Evolutionary conservation across 2,888 invertebrate genomes (phyloP).

Genomic region (Schrankia costaestrigalis): DNA sequence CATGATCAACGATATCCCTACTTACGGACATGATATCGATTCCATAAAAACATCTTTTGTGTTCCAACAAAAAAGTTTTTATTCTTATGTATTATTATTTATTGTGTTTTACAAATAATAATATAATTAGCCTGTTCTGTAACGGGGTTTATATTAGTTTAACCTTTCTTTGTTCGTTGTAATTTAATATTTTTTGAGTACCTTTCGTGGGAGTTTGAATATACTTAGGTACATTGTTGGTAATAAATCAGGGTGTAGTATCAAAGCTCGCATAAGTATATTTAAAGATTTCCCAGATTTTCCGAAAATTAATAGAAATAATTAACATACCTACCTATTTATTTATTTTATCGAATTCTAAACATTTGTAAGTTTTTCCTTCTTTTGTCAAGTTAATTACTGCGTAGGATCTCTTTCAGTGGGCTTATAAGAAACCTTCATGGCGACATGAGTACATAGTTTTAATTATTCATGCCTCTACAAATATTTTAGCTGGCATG

Average conservation of each 20-base stretch:
- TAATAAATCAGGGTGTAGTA: constrained; percentile 43
- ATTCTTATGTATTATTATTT: constrained; percentile 71
- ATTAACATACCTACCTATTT: too few relatives aligned
- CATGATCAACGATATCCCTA: constrained; percentile 54
- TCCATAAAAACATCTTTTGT: constrained; percentile 65
- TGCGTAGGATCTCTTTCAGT: too few relatives aligned
- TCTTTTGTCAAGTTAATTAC: too few relatives aligned
- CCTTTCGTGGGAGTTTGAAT: constrained; percentile 55
- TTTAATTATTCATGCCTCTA: too few relatives aligned
- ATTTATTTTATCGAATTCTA: too few relatives aligned
- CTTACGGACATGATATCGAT: constrained; percentile 65
- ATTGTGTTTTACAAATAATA: constrained; percentile 69
- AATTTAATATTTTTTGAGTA: constrained; percentile 77
- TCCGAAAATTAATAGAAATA: too few relatives aligned
- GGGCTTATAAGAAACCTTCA: too few relatives aligned
- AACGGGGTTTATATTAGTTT: constrained; percentile 64
- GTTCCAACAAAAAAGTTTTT: constrained; percentile 65
- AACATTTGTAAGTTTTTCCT: too few relatives aligned
- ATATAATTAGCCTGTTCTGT: constrained; percentile 73
- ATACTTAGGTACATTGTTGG: constrained; percentile 56
- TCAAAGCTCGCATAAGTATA: too few relatives aligned
- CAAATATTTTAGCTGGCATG: too few relatives aligned
- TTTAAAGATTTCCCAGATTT: too few relatives aligned
- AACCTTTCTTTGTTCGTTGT: constrained; percentile 65
- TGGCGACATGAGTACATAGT: too few relatives aligned